phyloP scores from a whole-genome alignment of 2,888 invertebrate genomes.

The Odontomyia ornata region DNA sequence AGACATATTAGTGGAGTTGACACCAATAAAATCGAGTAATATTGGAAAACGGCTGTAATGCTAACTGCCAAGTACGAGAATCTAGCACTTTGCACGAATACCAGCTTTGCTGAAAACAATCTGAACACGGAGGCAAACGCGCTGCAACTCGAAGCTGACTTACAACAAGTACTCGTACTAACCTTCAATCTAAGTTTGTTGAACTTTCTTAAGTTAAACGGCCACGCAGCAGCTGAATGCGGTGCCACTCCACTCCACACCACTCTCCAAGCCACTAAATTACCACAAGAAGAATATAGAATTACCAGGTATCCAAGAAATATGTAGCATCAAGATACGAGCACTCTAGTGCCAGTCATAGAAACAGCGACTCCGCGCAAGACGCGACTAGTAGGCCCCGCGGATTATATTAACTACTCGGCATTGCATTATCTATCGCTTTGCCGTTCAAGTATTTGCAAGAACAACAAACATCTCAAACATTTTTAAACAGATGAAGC shows the following conservation, averaged over 20 bases:
- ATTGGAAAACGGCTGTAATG: not conserved
- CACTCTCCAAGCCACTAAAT: slow-evolving; percentile 5
- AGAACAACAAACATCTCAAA: slow-evolving; percentile 16
- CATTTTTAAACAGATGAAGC: slow-evolving; percentile 1
- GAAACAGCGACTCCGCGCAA: not conserved
- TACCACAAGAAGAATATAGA: slow-evolving; percentile 35
- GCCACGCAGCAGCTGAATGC: slow-evolving; percentile 23
- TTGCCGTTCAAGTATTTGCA: not conserved
- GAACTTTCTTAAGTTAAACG: slow-evolving; percentile 42
- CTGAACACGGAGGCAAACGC: slow-evolving; percentile 11
- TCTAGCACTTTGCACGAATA: slow-evolving; percentile 26
- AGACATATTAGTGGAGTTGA: not conserved
- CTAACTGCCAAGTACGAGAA: not conserved
- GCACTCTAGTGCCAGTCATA: not conserved
- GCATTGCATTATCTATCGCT: slow-evolving; percentile 12
- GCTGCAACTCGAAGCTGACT: not conserved
- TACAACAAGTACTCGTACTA: slow-evolving; percentile 26
- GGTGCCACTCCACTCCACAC: not conserved
- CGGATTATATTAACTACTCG: slow-evolving; percentile 1
- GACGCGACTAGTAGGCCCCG: not conserved
- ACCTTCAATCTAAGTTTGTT: slow-evolving; percentile 40
- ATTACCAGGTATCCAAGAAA: slow-evolving; percentile 28
- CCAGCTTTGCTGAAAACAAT: not conserved
- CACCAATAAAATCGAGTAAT: slow-evolving; percentile 17
- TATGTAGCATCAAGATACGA: slow-evolving; percentile 13